A percentile compares a stretch with the other conserved stretches of the same genome.
Evolutionary conservation across 1,140 invertebrate species (phyloP).

Genomic region (Brachionus paranguensis): DNA sequence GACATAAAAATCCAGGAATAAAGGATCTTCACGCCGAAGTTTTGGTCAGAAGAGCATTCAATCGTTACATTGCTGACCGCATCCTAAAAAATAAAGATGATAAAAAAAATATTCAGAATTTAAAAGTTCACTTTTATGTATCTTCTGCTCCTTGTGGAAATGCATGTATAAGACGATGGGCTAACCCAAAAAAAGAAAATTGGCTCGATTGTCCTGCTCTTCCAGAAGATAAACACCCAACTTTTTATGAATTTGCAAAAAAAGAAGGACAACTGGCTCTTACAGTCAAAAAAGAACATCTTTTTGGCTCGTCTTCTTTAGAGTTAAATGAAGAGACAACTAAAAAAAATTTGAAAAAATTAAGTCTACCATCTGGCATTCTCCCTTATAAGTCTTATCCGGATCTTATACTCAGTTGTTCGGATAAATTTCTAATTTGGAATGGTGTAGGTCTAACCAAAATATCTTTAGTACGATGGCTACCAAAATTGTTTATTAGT

Average conservation of each 20-base stretch:
- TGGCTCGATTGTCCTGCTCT: neutral
- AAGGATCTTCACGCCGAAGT: neutral
- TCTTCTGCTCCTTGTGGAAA: neutral
- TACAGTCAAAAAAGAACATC: neutral
- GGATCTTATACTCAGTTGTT: neutral
- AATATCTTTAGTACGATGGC: neutral
- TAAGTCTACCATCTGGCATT: neutral
- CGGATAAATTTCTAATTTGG: neutral
- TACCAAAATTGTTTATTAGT: neutral
- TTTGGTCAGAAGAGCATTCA: neutral
- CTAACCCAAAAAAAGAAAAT: neutral
- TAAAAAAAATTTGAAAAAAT: neutral
- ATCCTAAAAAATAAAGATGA: neutral
- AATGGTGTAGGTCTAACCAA: neutral
- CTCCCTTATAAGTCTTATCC: neutral
- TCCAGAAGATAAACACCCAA: neutral
- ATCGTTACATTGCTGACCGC: neutral
- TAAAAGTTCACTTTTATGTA: neutral
- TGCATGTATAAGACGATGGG: neutral
- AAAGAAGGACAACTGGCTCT: neutral
- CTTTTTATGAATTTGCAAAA: neutral
- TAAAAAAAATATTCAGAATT: neutral
- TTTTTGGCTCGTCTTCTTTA: no score
- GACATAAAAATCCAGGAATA: neutral
- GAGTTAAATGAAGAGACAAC: neutral